Evolutionary conservation across 2,888 invertebrate species (phyloP).

Genomic region (Cataglyphis albicans): DNA sequence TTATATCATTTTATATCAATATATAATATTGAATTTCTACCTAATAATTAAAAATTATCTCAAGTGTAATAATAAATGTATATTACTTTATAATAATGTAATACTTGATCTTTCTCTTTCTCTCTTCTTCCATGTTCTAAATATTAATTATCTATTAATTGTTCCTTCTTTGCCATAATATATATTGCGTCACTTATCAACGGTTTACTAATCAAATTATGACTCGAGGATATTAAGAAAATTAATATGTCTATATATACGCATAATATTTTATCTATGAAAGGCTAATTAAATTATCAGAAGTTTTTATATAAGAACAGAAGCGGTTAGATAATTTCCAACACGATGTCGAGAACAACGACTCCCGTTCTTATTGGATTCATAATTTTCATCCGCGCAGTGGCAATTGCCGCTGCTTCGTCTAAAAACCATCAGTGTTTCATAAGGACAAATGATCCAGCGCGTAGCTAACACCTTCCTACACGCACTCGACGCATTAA

Average conservation of each 20-base stretch:
- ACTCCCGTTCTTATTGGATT: slow-evolving; percentile 10
- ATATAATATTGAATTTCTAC: neutral
- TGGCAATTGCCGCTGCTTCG: slow-evolving; percentile 37
- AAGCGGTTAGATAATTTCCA: neutral
- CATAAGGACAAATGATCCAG: slow-evolving; percentile 52
- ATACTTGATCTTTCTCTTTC: neutral
- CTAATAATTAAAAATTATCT: neutral
- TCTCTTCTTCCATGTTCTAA: neutral
- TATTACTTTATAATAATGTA: neutral
- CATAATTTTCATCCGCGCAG: slow-evolving; percentile 26
- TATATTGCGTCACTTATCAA: slow-evolving; percentile 20
- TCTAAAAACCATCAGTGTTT: slow-evolving; percentile 49
- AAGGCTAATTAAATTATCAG: slow-evolving; percentile 29
- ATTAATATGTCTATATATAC: slow-evolving; percentile 1
- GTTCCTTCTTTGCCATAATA: neutral
- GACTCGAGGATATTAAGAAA: neutral
- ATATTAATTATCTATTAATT: neutral
- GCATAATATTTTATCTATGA: neutral
- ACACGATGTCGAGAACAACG: slow-evolving; percentile 18
- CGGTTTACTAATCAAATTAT: slow-evolving; percentile 15
- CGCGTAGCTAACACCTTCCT: slow-evolving; percentile 63
- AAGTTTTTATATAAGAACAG: neutral
- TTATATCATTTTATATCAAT: neutral
- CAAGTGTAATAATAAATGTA: neutral
- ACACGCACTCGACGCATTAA: slow-evolving; percentile 62